Conservation (phyloP, 1,140 invertebrate species). For the Hirudo medicinalis region DNA sequence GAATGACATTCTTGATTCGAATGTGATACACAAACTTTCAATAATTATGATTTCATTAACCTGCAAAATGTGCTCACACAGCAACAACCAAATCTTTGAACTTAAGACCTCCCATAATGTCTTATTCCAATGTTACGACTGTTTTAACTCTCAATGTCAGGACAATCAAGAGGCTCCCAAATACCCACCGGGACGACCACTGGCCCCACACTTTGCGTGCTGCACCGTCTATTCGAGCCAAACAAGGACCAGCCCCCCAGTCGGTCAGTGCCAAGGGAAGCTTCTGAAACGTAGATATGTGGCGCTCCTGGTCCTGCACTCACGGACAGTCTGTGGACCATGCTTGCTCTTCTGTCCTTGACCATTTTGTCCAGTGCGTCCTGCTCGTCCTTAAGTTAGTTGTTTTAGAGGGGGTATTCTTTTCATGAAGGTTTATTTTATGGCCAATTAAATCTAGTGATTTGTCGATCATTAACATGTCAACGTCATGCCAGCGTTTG, state of each 20-base stretch:
- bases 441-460: too few species aligned
- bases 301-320: conserved; percentile 6
- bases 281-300: conserved; percentile 21
- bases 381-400: conserved; percentile 18
- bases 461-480: too few species aligned
- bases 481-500: too few species aligned
- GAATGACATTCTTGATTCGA: too few species aligned
- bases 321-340: conserved; percentile 5
- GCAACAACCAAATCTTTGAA: too few species aligned
- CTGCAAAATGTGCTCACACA: too few species aligned
- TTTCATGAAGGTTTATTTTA: too few species aligned
- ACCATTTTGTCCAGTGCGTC: conserved; percentile 21
- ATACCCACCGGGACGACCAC: conserved; percentile 23
- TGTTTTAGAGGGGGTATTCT: neutral
- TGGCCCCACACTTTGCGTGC: conserved; percentile 25
- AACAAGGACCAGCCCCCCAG: conserved; percentile 11
- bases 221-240: conserved; percentile 14
- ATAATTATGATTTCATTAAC: too few species aligned
- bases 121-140: too few species aligned
- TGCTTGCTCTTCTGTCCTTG: conserved; percentile 19
- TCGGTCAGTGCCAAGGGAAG: conserved; percentile 9
- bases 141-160: too few species aligned
- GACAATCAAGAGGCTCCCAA: neutral
- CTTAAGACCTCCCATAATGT: too few species aligned
- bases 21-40: too few species aligned